Evolutionary conservation across 1,140 invertebrate genomes (phyloP).

Genomic region (Pseudomyrmex flavicornis): DNA sequence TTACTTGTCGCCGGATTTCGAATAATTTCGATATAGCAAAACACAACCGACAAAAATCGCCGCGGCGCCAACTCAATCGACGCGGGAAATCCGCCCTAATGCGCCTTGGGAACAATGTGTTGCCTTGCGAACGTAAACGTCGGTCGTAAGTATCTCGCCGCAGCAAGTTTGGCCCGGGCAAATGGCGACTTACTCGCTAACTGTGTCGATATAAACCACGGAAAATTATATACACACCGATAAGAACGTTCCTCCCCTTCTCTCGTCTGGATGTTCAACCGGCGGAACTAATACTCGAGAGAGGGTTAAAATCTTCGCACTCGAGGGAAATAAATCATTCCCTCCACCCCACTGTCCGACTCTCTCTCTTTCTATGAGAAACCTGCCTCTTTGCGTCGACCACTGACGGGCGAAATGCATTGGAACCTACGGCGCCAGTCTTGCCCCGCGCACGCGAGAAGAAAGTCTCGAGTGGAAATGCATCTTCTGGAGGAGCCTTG

Average conservation of each 20-base stretch:
- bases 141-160: conserved; percentile 41
- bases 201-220: conserved; percentile 10
- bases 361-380: not conserved
- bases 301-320: conserved; percentile 43
- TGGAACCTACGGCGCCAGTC: not conserved
- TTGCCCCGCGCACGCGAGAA: conserved; percentile 3
- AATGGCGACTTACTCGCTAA: conserved; percentile 20
- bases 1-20: not conserved
- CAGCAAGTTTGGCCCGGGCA: conserved; percentile 17
- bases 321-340: conserved; percentile 50
- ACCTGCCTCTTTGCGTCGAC: not conserved
- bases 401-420: conserved; percentile 16
- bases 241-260: conserved; percentile 51
- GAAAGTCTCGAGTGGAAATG: conserved; percentile 21
- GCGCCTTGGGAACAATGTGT: conserved; percentile 59
- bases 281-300: conserved; percentile 51
- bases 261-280: conserved; percentile 58
- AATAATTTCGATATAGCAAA: not conserved
- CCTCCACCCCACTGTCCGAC: not conserved
- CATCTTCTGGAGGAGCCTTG: conserved; percentile 59
- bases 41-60: conserved; percentile 7
- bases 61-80: conserved; percentile 31
- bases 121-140: conserved; percentile 40
- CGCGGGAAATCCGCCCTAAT: conserved; percentile 39
- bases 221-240: conserved; percentile 60